These are phyloP conservation scores for Silvanus unidentatus DNA, from an alignment of 2,888 invertebrate species.

Conservation along the genomic window DNA sequence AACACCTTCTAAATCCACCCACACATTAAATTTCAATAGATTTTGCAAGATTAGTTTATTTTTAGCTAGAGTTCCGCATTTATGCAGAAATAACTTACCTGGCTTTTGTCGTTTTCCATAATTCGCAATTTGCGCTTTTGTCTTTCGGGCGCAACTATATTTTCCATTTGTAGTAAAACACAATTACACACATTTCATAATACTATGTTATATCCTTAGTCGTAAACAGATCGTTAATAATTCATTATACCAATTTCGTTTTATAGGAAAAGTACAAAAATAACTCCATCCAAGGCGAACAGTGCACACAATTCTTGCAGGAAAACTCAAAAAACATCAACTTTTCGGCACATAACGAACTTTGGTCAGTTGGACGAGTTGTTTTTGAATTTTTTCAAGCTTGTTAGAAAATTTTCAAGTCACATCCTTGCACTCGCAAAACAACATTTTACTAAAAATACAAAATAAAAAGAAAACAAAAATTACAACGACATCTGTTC, in stretches of 20 bases:
- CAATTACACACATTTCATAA: too few species aligned
- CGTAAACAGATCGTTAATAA: too few species aligned
- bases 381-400: too few species aligned
- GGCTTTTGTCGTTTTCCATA: constrained; percentile 16
- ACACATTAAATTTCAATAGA: neutral
- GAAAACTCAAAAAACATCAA: neutral
- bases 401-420: too few species aligned
- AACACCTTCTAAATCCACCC: too few species aligned
- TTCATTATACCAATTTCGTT: constrained; percentile 7
- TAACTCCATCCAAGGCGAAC: constrained; percentile 17
- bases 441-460: neutral
- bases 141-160: constrained; percentile 21
- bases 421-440: too few species aligned
- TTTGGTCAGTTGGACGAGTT: too few species aligned
- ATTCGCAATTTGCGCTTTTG: constrained; percentile 26
- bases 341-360: too few species aligned
- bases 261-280: constrained; percentile 15
- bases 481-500: neutral
- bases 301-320: constrained; percentile 1
- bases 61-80: neutral
- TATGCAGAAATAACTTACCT: constrained; percentile 20
- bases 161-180: constrained; percentile 19
- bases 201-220: too few species aligned
- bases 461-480: neutral
- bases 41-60: neutral